Base-by-base conservation (phyloP, 2,797 vertebrate genomes). In the Botia kubotai region DNA sequence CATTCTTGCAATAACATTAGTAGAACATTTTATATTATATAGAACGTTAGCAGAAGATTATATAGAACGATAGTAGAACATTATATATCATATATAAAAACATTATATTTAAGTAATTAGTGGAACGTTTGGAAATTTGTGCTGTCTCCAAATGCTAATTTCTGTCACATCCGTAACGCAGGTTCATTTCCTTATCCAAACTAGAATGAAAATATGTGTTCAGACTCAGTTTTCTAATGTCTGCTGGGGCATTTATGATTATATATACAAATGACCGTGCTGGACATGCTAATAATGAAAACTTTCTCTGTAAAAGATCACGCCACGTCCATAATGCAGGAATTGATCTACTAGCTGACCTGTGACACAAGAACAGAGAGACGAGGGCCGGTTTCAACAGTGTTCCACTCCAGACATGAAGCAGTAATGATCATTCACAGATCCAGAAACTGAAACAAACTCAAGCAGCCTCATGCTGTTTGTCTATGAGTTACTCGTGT, bases 321-420 rank as follows among this genome's bases (percentile, higher is more conserved):
- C 23, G 57, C 26, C 21, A 60, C 21, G 11, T 60, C 3, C 4
- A 6, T 60, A 26, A 60, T 19, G n/a, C 11, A 12, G 10, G 57
- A 60, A 60, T 13, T 13, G 6, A 83, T 63, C 48, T 26, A 33
- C 72, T 29, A 39, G 60, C 62, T 69, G 69, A 70, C 80, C 78
- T 2, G 13, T 23, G 43, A 50, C 7, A 66, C 62, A 50, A 7
- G 6, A 60, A 66, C 58, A 39, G 16, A 12, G 21, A 29, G 70
- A 57, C 26, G 23, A 78, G 53, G 11, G 17, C 4, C 33, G 2
- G 33, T 33, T 33, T 53, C 60, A 62, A 55, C 75, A 55, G 50
- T 14, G 2, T 33, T 33, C 17, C 65, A 62, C 57, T 39, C 26
- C 13, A 23, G 57, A 60, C 46, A 23, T 50, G 2, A 14, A 50